phyloP scores from a whole-genome alignment of 2,797 vertebrate genomes.

The Gallinago solitaria region DNA sequence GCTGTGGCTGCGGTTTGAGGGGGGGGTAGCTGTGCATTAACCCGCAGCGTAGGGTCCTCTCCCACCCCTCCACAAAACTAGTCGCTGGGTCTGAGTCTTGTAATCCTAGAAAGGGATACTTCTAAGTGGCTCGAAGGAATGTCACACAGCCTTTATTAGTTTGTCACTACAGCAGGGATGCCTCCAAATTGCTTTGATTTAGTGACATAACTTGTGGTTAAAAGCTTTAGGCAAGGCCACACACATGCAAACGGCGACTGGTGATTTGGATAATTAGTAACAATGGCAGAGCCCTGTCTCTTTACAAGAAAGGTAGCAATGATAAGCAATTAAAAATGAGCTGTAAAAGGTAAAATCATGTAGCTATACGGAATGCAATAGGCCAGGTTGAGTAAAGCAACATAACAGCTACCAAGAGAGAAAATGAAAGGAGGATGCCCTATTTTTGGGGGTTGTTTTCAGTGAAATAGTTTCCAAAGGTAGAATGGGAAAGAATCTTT shows the following conservation, averaged over 20 bases:
- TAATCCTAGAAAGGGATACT: conserved; percentile 56
- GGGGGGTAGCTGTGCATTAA: background rate
- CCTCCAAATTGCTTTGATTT: conserved; percentile 75
- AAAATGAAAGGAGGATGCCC: background rate
- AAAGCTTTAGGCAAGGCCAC: conserved; percentile 78
- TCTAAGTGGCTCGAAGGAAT: conserved; percentile 64
- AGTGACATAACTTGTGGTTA: conserved; percentile 71
- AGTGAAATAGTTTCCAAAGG: background rate
- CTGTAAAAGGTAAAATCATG: conserved; percentile 43
- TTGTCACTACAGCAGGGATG: conserved; percentile 50
- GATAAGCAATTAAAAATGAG: conserved; percentile 78
- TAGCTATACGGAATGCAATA: conserved; percentile 4
- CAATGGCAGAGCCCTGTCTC: conserved; percentile 74
- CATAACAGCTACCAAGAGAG: background rate
- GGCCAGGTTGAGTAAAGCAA: conserved; percentile 40
- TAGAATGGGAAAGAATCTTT: background rate
- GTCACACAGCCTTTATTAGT: conserved; percentile 73
- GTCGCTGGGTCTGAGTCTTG: background rate
- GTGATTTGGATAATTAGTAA: conserved; percentile 80
- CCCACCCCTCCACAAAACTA: background rate
- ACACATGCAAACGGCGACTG: conserved; percentile 64
- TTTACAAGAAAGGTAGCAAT: conserved; percentile 72
- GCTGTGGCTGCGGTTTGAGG: background rate
- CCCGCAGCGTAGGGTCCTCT: background rate
- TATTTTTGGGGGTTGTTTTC: background rate